Conservation (phyloP, 2,888 invertebrate species). For the Cheilosia vernalis region DNA sequence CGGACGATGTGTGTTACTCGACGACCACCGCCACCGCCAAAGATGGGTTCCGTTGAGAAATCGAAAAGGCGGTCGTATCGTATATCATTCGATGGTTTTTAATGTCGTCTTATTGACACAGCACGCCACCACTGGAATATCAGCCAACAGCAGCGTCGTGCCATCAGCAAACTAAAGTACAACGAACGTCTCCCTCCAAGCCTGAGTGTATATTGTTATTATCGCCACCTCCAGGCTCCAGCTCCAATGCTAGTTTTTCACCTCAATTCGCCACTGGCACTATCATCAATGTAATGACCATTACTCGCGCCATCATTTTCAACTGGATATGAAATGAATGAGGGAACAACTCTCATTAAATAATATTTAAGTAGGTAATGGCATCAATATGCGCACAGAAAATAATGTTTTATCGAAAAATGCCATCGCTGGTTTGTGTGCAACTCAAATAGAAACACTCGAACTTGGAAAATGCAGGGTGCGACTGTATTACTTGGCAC, state of each 20-base stretch:
- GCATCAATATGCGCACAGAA: constrained; percentile 15
- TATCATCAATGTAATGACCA: constrained; percentile 64
- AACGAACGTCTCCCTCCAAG: constrained; percentile 2
- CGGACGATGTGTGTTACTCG: not conserved
- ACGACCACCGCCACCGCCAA: constrained; percentile 48
- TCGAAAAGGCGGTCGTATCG: constrained; percentile 73
- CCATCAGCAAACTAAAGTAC: constrained; percentile 11
- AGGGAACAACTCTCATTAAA: not conserved
- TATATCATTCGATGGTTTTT: constrained; percentile 69
- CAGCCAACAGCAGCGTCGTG: constrained; percentile 49
- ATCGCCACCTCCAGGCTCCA: constrained; percentile 48
- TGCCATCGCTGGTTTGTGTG: not conserved
- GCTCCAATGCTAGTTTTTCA: constrained; percentile 59
- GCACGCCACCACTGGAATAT: constrained; percentile 56
- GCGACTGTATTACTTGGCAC: no score
- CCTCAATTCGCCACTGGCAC: constrained; percentile 63
- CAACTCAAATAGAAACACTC: no score
- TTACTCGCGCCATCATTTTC: constrained; percentile 59
- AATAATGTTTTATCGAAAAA: constrained; percentile 7
- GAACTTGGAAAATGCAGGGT: no score
- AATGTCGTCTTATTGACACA: constrained; percentile 72
- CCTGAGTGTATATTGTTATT: constrained; percentile 42
- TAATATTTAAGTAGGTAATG: constrained; percentile 12
- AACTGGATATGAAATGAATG: constrained; percentile 9
- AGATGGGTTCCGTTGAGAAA: constrained; percentile 62